Evolutionary conservation across 2,888 invertebrate species (phyloP).

Genomic region (Caenorhabditis becei): DNA sequence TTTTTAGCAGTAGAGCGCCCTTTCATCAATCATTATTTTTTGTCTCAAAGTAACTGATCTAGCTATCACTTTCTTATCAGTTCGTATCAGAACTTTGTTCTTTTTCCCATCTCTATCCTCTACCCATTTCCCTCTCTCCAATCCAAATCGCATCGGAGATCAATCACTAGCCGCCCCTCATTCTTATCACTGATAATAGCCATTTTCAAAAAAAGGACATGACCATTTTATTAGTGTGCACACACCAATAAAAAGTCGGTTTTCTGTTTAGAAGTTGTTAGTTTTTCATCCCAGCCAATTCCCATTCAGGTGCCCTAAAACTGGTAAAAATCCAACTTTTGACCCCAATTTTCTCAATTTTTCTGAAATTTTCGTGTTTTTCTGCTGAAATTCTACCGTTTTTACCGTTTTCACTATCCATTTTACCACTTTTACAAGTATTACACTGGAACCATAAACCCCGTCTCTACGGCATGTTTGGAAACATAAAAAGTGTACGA

Average conservation of each 20-base stretch:
- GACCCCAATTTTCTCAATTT: not conserved
- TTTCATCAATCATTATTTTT: too few species aligned
- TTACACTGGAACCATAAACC: slow-evolving; percentile 16
- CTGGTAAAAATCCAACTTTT: not conserved
- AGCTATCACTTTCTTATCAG: not conserved
- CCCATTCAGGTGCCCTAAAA: too few species aligned
- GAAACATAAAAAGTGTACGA: not conserved
- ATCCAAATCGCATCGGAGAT: slow-evolving; percentile 36
- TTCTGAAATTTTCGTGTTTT: not conserved
- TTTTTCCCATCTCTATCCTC: too few species aligned
- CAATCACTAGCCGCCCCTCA: slow-evolving; percentile 16
- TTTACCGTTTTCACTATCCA: not conserved
- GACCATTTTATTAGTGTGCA: slow-evolving; percentile 15
- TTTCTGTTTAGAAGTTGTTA: slow-evolving; percentile 4
- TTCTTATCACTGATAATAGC: not conserved
- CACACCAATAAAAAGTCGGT: slow-evolving; percentile 11
- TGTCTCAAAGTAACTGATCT: too few species aligned
- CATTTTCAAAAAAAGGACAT: not conserved
- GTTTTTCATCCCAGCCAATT: not conserved
- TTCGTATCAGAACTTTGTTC: slow-evolving; percentile 4
- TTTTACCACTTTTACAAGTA: slow-evolving; percentile 2
- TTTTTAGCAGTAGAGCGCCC: too few species aligned
- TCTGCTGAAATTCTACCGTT: too few species aligned
- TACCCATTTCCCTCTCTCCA: slow-evolving; percentile 1
- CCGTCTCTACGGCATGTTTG: not conserved